Conservation (phyloP, 2,113 vertebrate genomes). For the Cacatua alba region DNA sequence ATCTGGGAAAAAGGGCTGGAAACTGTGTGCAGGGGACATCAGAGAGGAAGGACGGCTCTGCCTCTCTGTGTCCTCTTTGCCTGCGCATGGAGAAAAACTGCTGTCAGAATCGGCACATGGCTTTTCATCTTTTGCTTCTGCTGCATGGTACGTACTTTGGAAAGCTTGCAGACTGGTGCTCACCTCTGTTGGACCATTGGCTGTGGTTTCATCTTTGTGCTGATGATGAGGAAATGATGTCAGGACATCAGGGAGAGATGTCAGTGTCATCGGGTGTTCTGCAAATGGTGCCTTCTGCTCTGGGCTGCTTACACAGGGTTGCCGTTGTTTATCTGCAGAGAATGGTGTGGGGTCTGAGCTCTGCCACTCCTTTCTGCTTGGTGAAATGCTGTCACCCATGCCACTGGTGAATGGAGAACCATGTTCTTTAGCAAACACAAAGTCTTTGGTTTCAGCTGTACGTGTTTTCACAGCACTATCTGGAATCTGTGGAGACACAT, state of each 20-base stretch:
- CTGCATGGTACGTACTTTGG: constrained; percentile 11
- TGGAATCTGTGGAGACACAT: constrained; percentile 78
- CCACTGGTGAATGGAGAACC: constrained; percentile 71
- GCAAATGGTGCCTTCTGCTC: neutral
- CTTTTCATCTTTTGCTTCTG: constrained; percentile 67
- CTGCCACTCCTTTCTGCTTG: constrained; percentile 74
- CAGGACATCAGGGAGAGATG: constrained; percentile 69
- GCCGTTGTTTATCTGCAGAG: constrained; percentile 24
- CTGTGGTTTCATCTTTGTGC: constrained; percentile 64
- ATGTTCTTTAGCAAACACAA: constrained; percentile 71
- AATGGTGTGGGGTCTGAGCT: constrained; percentile 45
- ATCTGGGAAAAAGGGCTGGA: constrained; percentile 75
- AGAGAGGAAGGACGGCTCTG: constrained; percentile 83
- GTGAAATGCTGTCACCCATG: constrained; percentile 64
- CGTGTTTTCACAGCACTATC: constrained; percentile 75
- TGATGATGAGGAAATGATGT: constrained; percentile 68
- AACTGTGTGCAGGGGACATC: constrained; percentile 80
- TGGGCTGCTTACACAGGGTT: constrained; percentile 33
- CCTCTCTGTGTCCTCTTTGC: constrained; percentile 81
- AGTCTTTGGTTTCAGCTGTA: constrained; percentile 80
- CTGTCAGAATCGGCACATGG: constrained; percentile 29
- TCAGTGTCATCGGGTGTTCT: constrained; percentile 37
- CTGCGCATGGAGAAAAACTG: constrained; percentile 49
- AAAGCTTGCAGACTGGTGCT: constrained; percentile 64
- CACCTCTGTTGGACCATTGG: constrained; percentile 86